phyloP scores from a whole-genome alignment of 2,113 vertebrate species.

The Nothocercus nigrocapillus region DNA sequence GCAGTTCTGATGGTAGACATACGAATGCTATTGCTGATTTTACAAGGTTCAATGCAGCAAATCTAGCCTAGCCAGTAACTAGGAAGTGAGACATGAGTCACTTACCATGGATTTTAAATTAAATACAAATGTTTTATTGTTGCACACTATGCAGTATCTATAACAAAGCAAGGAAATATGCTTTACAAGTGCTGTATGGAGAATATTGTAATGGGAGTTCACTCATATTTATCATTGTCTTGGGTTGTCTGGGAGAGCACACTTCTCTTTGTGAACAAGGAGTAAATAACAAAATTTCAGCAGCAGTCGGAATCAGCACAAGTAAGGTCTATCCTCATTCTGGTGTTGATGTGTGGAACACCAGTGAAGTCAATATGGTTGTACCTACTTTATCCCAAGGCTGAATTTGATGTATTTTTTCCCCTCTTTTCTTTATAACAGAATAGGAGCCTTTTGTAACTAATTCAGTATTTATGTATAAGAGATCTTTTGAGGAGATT shows the following conservation, averaged over 20 bases:
- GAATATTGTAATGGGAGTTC: conserved; percentile 19
- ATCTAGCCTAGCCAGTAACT: conserved; percentile 4
- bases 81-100: background rate
- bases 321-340: background rate
- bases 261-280: background rate
- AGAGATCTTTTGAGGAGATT: conserved; percentile 72
- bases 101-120: conserved; percentile 46
- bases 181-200: background rate
- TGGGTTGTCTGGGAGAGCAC: background rate
- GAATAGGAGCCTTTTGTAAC: conserved; percentile 73
- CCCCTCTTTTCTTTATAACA: background rate
- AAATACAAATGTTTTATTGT: conserved; percentile 57
- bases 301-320: background rate
- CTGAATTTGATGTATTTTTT: background rate
- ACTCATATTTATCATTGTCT: background rate
- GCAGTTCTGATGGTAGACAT: background rate
- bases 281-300: background rate
- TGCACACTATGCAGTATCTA: background rate
- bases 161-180: conserved; percentile 58
- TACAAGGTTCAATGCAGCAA: conserved; percentile 48
- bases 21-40: conserved; percentile 55
- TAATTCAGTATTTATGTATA: conserved; percentile 76
- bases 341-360: background rate
- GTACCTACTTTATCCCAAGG: background rate
- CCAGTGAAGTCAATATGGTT: background rate